These are phyloP conservation scores for Platysternon megacephalum DNA, from an alignment of 2,113 vertebrate species.

Conservation along the genomic window DNA sequence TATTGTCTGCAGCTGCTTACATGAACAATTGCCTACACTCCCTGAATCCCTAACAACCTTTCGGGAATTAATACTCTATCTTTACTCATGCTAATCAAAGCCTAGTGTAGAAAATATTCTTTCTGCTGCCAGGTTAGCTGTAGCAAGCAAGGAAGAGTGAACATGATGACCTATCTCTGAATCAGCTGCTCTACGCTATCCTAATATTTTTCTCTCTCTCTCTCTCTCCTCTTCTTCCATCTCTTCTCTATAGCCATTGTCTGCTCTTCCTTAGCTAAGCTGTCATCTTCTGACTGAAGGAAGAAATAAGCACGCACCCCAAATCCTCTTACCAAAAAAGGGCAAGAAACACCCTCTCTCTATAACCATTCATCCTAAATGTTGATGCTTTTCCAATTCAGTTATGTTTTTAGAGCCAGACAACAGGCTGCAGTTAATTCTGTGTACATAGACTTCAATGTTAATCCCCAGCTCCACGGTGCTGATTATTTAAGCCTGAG, in stretches of 20 bases:
- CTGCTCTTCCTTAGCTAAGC: conserved; percentile 29
- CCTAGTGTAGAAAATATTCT: not conserved
- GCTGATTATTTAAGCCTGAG: not conserved
- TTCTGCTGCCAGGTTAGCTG: conserved; percentile 38
- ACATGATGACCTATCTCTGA: not conserved
- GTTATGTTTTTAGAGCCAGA: not conserved
- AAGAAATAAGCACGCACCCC: conserved; percentile 1
- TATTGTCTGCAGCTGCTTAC: conserved; percentile 21
- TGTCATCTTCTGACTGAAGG: conserved; percentile 46
- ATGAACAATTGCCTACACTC: not conserved
- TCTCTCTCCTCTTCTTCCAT: conserved; percentile 3
- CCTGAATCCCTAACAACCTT: not conserved
- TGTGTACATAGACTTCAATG: not conserved
- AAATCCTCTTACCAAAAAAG: conserved; percentile 25
- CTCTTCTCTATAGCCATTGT: not conserved
- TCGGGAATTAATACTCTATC: conserved; percentile 32
- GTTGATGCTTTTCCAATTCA: not conserved
- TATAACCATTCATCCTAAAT: conserved; percentile 28
- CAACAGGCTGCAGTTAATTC: not conserved
- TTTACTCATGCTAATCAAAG: conserved; percentile 56
- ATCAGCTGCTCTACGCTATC: not conserved
- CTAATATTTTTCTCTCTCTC: not conserved
- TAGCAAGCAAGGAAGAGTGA: conserved; percentile 1
- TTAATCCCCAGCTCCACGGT: not conserved
- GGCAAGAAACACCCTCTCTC: not conserved